Conservation (phyloP, 2,797 vertebrate genomes). For the Leucoraja ocellata region DNA sequence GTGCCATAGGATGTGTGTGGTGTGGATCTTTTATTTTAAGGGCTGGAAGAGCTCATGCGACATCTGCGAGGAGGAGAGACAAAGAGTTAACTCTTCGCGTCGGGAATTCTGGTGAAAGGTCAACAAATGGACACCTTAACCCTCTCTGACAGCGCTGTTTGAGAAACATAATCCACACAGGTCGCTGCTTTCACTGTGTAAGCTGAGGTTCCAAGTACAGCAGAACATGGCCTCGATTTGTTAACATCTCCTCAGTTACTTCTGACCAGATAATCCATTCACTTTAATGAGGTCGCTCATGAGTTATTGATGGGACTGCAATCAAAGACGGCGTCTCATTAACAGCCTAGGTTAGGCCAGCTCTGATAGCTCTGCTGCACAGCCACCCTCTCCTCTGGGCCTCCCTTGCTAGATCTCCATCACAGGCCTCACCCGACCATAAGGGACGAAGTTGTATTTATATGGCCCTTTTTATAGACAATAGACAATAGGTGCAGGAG, state of each 20-base stretch:
- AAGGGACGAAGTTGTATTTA: not conserved
- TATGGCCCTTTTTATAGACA: no score
- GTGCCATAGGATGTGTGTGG: no score
- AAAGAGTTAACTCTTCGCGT: no score
- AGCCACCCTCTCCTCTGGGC: not conserved
- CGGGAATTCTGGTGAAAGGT: no score
- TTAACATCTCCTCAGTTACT: not conserved
- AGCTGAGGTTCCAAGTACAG: not conserved
- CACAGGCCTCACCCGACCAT: not conserved
- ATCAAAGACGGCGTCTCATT: not conserved
- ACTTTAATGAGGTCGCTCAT: slow-evolving; percentile 8
- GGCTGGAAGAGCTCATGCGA: no score
- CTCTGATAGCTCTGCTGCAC: not conserved
- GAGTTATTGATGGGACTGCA: slow-evolving; percentile 15
- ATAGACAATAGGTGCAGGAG: no score
- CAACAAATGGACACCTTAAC: no score
- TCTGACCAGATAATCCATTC: not conserved
- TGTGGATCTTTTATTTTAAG: no score
- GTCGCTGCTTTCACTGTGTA: not conserved
- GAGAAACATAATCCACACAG: not conserved
- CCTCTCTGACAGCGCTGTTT: no score
- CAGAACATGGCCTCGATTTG: not conserved
- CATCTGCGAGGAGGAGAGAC: no score
- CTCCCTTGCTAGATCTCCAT: not conserved
- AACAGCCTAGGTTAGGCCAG: not conserved